phyloP scores from a whole-genome alignment of 2,113 vertebrate species.

The Antechinus stuartii region DNA sequence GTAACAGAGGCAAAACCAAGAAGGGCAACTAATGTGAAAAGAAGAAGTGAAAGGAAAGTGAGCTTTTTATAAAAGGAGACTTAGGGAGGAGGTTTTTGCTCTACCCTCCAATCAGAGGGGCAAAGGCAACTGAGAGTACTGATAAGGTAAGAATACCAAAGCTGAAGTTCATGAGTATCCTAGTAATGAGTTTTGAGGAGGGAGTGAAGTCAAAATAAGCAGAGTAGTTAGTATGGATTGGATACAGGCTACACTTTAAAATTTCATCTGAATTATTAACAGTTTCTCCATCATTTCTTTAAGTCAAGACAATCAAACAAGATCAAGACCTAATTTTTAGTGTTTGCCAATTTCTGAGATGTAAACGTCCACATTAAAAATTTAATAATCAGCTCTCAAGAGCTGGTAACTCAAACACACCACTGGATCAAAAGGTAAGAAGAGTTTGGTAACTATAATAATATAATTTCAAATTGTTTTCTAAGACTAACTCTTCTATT shows the following conservation, averaged over 20 bases:
- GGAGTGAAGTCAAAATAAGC: neutral
- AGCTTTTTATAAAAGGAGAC: neutral
- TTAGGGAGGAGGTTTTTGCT: neutral
- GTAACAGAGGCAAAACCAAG: neutral
- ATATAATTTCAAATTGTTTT: neutral
- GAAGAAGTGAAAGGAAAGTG: neutral
- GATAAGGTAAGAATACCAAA: neutral
- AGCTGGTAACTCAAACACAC: neutral
- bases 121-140: neutral
- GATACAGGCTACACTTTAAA: neutral
- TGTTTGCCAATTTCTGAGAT: neutral
- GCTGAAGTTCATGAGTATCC: neutral
- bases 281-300: neutral
- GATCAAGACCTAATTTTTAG: neutral
- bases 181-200: neutral
- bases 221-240: neutral
- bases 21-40: neutral
- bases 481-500: neutral
- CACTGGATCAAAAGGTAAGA: neutral
- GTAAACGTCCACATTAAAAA: neutral
- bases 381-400: neutral
- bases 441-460: neutral
- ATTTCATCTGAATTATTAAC: neutral
- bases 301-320: neutral
- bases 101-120: neutral